phyloP scores from a whole-genome alignment of 2,113 vertebrate species.

The Globicephala melas region DNA sequence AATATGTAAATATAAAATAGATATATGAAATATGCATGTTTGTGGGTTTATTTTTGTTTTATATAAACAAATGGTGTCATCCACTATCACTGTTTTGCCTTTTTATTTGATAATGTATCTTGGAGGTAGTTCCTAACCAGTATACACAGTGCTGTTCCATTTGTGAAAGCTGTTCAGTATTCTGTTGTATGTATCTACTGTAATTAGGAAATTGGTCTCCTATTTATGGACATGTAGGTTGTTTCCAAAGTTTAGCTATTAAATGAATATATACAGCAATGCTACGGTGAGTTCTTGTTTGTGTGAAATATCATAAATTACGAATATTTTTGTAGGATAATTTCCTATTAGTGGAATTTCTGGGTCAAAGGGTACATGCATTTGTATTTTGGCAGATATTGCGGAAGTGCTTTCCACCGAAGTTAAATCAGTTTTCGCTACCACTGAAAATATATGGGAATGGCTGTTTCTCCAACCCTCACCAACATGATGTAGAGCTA shows the following conservation, averaged over 20 bases:
- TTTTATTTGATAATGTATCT: background rate
- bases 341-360: background rate
- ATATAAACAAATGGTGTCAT: background rate
- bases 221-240: background rate
- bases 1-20: background rate
- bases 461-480: background rate
- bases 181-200: background rate
- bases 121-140: background rate
- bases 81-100: background rate
- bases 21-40: background rate
- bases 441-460: background rate
- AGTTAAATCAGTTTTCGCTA: background rate
- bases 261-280: background rate
- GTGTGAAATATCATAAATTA: background rate
- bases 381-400: background rate
- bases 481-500: background rate
- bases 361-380: background rate
- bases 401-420: background rate
- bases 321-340: background rate
- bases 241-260: background rate
- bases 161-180: background rate
- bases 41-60: background rate
- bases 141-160: background rate
- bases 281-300: background rate
- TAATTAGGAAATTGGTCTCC: background rate